phyloP scores from a whole-genome alignment of 2,888 invertebrate species.

The Hololepta plana region DNA sequence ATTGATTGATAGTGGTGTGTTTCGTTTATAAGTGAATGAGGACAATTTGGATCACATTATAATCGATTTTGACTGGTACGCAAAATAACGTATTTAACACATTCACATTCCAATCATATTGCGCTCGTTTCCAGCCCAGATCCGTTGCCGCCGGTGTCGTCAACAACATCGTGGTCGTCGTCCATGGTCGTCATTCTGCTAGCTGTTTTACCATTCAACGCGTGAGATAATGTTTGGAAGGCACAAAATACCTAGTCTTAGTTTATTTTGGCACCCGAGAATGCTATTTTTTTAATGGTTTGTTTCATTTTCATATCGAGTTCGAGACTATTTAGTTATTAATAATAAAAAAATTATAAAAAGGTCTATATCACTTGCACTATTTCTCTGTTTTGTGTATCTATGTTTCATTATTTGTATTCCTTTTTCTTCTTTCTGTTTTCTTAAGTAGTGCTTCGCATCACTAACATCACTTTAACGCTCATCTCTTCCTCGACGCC shows the following conservation, averaged over 20 bases:
- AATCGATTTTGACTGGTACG: too few species aligned
- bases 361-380: conserved; percentile 25
- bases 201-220: conserved; percentile 6
- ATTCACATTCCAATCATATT: too few species aligned
- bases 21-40: too few species aligned
- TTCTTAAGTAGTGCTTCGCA: conserved; percentile 22
- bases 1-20: conserved; percentile 5
- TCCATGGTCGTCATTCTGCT: too few species aligned
- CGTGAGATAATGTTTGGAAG: conserved; percentile 15
- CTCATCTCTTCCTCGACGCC: conserved; percentile 51
- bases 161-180: too few species aligned
- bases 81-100: too few species aligned
- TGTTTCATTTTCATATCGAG: conserved; percentile 7
- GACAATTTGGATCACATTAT: too few species aligned
- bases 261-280: conserved; percentile 30
- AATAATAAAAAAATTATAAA: conserved; percentile 19
- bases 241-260: conserved; percentile 25
- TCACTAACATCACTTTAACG: conserved; percentile 15
- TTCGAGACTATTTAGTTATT: conserved; percentile 7
- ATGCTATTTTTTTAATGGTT: conserved; percentile 22
- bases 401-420: conserved; percentile 7
- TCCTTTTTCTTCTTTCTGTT: conserved; percentile 5
- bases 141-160: too few species aligned
- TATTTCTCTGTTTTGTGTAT: too few species aligned
- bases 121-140: too few species aligned